A percentile compares a stretch with the other conserved stretches of the same genome.
Evolutionary conservation across 2,113 vertebrate species (phyloP).

Genomic region (Spilogale gracilis): DNA sequence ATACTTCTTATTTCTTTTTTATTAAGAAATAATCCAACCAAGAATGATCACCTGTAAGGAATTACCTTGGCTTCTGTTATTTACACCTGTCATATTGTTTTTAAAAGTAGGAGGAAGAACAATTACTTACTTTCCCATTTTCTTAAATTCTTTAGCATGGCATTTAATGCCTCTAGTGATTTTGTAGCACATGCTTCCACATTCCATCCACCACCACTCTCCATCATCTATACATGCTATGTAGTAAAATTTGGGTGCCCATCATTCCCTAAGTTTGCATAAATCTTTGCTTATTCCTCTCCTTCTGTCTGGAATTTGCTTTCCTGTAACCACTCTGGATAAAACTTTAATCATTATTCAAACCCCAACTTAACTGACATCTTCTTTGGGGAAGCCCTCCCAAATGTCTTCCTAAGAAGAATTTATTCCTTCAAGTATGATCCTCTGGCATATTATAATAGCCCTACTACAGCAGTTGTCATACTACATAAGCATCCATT

Average conservation of each 20-base stretch:
- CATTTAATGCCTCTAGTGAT: not conserved
- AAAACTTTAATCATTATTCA: not conserved
- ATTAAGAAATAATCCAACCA: not conserved
- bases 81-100: not conserved
- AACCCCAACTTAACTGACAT: not conserved
- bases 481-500: not conserved
- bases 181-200: too few relatives aligned
- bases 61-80: constrained; percentile 45
- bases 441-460: not conserved
- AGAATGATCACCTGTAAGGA: not conserved
- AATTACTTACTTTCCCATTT: not conserved
- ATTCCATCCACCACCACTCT: not conserved
- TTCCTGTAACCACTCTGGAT: not conserved
- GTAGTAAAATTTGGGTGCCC: not conserved
- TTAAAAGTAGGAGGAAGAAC: not conserved
- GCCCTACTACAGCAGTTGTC: not conserved
- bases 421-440: not conserved
- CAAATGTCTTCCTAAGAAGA: not conserved
- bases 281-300: not conserved
- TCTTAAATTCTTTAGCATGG: not conserved
- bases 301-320: not conserved
- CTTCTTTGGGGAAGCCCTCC: not conserved
- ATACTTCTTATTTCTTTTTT: constrained; percentile 51
- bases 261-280: not conserved
- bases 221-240: too few relatives aligned